Conservation (phyloP, 2,888 invertebrate species). For the Heliconius ismenius region DNA sequence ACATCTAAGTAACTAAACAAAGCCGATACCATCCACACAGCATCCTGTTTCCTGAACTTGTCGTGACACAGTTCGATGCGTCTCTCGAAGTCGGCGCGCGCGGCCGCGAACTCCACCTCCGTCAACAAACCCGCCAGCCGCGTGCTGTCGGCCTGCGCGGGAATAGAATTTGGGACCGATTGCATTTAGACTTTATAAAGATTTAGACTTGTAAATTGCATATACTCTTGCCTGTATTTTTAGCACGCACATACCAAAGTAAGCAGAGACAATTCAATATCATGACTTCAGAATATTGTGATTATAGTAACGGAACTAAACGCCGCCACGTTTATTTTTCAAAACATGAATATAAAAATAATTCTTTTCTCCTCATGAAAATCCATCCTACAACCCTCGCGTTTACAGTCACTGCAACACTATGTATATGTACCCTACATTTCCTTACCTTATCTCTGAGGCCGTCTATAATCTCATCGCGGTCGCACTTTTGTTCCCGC, state of each 20-base stretch:
- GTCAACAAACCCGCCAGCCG: conserved; percentile 61
- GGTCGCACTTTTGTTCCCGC: conserved; percentile 69
- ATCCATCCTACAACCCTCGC: too few species aligned
- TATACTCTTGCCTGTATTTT: too few species aligned
- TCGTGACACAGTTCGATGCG: conserved; percentile 60
- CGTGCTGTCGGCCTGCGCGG: conserved; percentile 57
- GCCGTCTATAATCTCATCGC: conserved; percentile 68
- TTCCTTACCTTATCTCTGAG: conserved; percentile 65
- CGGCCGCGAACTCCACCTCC: conserved; percentile 52
- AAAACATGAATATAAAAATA: too few species aligned
- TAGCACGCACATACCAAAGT: too few species aligned
- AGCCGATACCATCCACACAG: conserved; percentile 61
- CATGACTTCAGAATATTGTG: too few species aligned
- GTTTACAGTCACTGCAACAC: neutral
- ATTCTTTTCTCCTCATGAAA: too few species aligned
- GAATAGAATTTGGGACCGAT: too few species aligned
- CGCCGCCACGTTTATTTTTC: too few species aligned
- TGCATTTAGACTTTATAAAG: too few species aligned
- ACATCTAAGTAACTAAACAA: neutral
- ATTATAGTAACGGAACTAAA: too few species aligned
- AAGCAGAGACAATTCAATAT: too few species aligned
- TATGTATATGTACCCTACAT: neutral
- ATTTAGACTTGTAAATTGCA: too few species aligned
- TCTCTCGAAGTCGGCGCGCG: conserved; percentile 53
- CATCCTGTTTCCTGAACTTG: conserved; percentile 64